Conservation (phyloP, 23 tunicate genomes). For the Halocynthia roretzi region DNA sequence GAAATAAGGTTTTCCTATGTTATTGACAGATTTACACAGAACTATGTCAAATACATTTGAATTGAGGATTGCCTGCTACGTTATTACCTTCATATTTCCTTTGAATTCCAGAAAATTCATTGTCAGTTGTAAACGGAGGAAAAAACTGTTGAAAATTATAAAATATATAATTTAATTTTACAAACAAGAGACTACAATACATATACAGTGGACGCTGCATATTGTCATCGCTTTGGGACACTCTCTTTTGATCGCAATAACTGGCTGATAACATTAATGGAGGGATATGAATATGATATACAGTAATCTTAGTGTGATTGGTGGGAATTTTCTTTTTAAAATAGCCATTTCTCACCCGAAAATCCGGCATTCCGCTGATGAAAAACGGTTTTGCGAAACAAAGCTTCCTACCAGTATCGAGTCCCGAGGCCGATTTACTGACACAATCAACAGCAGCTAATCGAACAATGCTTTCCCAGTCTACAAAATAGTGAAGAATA, state of each 20-base stretch:
- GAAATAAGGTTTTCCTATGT: no score
- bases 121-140: conserved; percentile 15
- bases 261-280: no score
- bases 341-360: conserved; percentile 2
- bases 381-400: conserved; percentile 32
- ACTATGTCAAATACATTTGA: no score
- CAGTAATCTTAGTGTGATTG: no score
- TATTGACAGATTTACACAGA: no score
- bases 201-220: no score
- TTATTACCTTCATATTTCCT: conserved; percentile 25
- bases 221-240: no score
- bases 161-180: no score
- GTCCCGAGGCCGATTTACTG: conserved; percentile 11
- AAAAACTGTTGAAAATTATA: not conserved
- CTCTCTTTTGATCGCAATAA: no score
- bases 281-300: no score
- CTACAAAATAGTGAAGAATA: not conserved
- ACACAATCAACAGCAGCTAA: conserved; percentile 33
- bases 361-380: conserved; percentile 30
- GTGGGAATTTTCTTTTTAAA: no score
- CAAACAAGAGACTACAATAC: no score
- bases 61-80: not conserved
- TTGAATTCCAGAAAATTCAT: conserved; percentile 11
- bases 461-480: conserved; percentile 21
- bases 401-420: conserved; percentile 2